These are phyloP conservation scores for Delichon dasypus DNA, from an alignment of 2,797 vertebrate species.

Conservation along the genomic window DNA sequence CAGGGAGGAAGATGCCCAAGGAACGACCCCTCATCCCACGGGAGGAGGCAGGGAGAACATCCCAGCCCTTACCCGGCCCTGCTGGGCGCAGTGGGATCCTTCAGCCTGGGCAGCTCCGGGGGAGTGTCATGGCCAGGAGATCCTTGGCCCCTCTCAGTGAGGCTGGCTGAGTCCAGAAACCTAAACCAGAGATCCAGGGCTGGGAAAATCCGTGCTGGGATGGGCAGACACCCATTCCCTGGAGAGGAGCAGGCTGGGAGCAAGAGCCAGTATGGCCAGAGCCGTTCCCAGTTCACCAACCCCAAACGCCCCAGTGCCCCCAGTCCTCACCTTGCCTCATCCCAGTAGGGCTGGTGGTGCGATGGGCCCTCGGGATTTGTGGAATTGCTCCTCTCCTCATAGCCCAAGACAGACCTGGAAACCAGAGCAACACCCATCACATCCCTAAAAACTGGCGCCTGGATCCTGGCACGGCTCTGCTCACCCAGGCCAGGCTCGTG, in stretches of 20 bases:
- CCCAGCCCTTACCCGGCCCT: not conserved
- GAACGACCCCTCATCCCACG: not conserved
- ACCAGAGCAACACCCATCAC: not conserved
- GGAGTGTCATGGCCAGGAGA: not conserved
- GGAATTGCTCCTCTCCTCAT: conserved; percentile 21
- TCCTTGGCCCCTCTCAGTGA: not conserved
- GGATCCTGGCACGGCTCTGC: not conserved
- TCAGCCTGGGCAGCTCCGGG: not conserved
- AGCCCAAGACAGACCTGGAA: conserved; percentile 37
- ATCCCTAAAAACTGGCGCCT: not conserved
- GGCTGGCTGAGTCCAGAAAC: not conserved
- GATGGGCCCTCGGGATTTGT: not conserved
- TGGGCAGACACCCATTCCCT: not conserved
- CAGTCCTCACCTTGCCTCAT: not conserved
- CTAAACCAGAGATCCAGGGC: not conserved
- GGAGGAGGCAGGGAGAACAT: not conserved
- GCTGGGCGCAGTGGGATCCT: not conserved
- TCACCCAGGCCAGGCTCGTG: not conserved
- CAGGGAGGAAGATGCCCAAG: not conserved
- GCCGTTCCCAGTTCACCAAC: not conserved
- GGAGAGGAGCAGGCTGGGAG: not conserved
- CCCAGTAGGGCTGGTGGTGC: not conserved
- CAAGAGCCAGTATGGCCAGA: not conserved
- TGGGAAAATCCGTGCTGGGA: not conserved
- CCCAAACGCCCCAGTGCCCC: not conserved